phyloP scores from a whole-genome alignment of 2,797 vertebrate species.

The Platalea minor region DNA sequence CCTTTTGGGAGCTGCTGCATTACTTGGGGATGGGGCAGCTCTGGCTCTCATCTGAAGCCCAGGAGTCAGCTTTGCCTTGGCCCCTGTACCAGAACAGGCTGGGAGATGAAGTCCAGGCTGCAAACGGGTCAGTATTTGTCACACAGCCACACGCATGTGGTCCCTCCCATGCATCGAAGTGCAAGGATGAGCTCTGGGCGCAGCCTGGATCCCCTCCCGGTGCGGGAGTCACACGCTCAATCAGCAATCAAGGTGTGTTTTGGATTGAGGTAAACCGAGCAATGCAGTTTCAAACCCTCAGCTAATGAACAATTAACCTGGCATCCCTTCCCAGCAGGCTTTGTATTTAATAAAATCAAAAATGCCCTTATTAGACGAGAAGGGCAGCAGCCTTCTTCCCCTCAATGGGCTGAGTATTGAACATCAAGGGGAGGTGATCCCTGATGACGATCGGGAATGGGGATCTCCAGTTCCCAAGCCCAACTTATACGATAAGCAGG shows the following conservation, averaged over 20 bases:
- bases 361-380: background rate
- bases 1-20: fast-evolving
- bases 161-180: fast-evolving
- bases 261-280: background rate
- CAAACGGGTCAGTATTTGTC: fast-evolving
- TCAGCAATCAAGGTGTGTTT: background rate
- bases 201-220: background rate
- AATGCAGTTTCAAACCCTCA: background rate
- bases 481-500: background rate
- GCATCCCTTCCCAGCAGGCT: background rate
- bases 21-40: background rate
- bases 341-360: background rate
- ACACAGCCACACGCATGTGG: fast-evolving
- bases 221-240: background rate
- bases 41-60: background rate
- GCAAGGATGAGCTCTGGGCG: background rate
- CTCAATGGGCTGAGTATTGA: fast-evolving
- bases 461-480: background rate
- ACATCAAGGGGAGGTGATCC: background rate
- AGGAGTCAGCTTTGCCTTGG: background rate
- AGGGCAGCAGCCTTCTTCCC: background rate
- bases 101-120: background rate
- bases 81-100: fast-evolving
- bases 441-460: background rate
- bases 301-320: background rate